Conservation (phyloP, 2,113 vertebrate genomes). For the Marmota flaviventris region DNA sequence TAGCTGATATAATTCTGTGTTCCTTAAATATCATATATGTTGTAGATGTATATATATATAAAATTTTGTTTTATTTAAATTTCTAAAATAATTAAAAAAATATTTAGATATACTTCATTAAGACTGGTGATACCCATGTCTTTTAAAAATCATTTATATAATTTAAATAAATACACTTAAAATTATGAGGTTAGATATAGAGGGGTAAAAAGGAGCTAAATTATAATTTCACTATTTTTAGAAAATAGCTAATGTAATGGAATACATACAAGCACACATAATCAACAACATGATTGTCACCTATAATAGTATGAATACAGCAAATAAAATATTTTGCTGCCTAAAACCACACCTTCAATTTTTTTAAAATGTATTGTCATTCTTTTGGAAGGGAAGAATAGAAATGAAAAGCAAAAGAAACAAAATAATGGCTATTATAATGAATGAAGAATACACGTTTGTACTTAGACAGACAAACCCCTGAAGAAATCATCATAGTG, state of each 20-base stretch:
- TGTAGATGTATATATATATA: too few species aligned
- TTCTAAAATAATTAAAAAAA: background rate
- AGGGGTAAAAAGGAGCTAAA: background rate
- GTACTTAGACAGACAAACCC: background rate
- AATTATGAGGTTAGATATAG: background rate
- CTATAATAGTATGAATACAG: background rate
- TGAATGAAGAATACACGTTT: background rate
- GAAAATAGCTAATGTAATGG: background rate
- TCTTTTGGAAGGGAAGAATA: conserved; percentile 7
- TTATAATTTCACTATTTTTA: background rate
- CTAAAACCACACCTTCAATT: background rate
- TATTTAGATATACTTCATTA: background rate
- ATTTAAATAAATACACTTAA: background rate
- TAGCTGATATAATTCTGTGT: background rate
- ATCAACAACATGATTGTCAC: background rate
- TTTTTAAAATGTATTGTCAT: background rate
- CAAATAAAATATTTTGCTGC: background rate
- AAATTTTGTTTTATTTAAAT: background rate
- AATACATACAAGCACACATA: background rate
- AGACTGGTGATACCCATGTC: background rate
- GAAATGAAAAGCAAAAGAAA: background rate
- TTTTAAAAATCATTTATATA: background rate
- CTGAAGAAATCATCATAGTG: background rate
- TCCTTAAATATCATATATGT: background rate
- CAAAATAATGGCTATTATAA: background rate